Conservation (phyloP, 2,888 invertebrate species). For the Andrena praecox region DNA sequence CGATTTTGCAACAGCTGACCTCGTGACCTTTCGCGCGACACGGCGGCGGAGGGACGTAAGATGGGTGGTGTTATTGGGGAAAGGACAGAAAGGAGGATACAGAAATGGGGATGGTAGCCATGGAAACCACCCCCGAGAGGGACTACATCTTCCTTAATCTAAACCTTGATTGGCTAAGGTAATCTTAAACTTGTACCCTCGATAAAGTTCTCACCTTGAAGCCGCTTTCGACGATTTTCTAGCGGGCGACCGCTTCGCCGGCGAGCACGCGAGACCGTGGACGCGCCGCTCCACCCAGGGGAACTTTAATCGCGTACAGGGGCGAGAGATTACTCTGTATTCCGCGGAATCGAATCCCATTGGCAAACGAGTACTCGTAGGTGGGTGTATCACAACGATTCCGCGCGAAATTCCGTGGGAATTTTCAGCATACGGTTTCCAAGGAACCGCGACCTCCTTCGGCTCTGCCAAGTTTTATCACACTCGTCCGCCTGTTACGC, state of each 20-base stretch:
- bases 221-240: not conserved
- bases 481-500: conserved; percentile 11
- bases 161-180: conserved; percentile 71
- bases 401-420: conserved; percentile 1
- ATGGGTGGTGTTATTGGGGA: conserved; percentile 54
- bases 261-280: too few relatives aligned
- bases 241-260: too few relatives aligned
- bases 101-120: conserved; percentile 72
- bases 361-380: not conserved
- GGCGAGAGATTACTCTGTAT: not conserved
- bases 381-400: not conserved
- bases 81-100: conserved; percentile 65
- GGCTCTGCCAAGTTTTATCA: conserved; percentile 37
- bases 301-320: not conserved
- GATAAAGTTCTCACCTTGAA: conserved; percentile 57
- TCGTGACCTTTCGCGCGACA: conserved; percentile 56
- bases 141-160: conserved; percentile 73
- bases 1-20: conserved; percentile 39
- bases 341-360: not conserved
- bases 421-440: conserved; percentile 18
- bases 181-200: conserved; percentile 62
- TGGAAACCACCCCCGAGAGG: conserved; percentile 72
- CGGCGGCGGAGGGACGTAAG: conserved; percentile 15
- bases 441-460: conserved; percentile 31
- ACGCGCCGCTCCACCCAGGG: too few relatives aligned